Conservation (phyloP, 2,113 vertebrate species). For the Oryzias melastigma region DNA sequence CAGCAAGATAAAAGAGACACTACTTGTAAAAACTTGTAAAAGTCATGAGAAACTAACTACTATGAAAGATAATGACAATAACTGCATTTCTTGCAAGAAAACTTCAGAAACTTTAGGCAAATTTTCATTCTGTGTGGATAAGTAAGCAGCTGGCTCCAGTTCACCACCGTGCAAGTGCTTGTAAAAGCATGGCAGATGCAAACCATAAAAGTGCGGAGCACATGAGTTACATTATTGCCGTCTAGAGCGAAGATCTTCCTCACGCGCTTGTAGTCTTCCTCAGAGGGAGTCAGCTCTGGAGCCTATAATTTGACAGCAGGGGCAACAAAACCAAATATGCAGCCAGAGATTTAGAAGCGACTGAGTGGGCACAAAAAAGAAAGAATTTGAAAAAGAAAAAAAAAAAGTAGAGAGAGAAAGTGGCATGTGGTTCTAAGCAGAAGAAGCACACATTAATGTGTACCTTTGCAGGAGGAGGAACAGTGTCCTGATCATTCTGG, state of each 20-base stretch:
- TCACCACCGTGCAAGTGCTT: neutral
- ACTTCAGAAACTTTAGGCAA: constrained; percentile 1
- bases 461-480: constrained; percentile 20
- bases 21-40: no score
- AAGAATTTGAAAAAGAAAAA: neutral
- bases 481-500: constrained; percentile 64
- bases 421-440: neutral
- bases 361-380: neutral
- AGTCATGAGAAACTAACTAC: no score
- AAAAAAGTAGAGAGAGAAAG: neutral
- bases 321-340: neutral
- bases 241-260: constrained; percentile 85
- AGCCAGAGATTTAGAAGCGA: constrained; percentile 4
- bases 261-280: constrained; percentile 86
- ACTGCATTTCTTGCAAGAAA: neutral
- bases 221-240: constrained; percentile 77
- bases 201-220: constrained; percentile 17
- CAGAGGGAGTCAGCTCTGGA: constrained; percentile 73
- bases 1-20: no score
- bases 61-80: no score
- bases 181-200: constrained; percentile 18
- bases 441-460: constrained; percentile 13
- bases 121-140: neutral
- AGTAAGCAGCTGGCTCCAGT: constrained; percentile 16
- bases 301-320: constrained; percentile 72